Base-by-base conservation (phyloP, 2,888 invertebrate species). In the Drosophila ezoana region DNA sequence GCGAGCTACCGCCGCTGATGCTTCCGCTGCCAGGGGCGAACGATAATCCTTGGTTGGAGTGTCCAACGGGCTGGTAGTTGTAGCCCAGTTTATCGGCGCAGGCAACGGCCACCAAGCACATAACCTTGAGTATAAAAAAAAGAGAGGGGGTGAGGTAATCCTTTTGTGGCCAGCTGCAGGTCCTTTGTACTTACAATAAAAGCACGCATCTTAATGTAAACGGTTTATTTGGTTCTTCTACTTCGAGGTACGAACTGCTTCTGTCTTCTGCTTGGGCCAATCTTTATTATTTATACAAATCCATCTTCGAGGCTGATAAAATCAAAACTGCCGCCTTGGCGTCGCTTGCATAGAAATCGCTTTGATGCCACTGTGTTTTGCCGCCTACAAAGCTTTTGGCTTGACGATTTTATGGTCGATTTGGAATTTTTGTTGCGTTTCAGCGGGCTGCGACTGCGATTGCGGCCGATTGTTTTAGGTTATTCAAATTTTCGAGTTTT, bases 241-340 rank as follows among this genome's bases (percentile, higher is more conserved):
- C 65, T 71, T 70, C 72, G 80, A 81, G 76, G 53, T 61, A 51
- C 76, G 63, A 83, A 62, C 66, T 72, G 78, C 76, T 84, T 89
- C 83, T 87, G 87, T 75, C 66, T 76, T 68, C 65, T 73, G 73
- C 61, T 70, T 57, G 72, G 47, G 44, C 51, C 81, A 72, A 81
- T 84, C 83, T 77, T 87, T 87, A 81, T 81, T 87, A 87, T 87
- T 89, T 87, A 87, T 85, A 87, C 89, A 79, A 85, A 85, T 76
- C 85, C 76, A 80, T 87, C 85, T 85, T 76, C 76, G 76, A 76
- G 63, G 76, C 74, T 85, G 87, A 83, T 81, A 81, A 86, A 83
- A 70, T 66, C 82, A 81, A 83, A 76, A 74, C 87, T 69, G 66
- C 67, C 74, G 82, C 72, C 73, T 73, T 79, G 69, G 65, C 53